These are phyloP conservation scores for Morpho helenor DNA, from an alignment of 2,888 invertebrate species.

Conservation along the genomic window DNA sequence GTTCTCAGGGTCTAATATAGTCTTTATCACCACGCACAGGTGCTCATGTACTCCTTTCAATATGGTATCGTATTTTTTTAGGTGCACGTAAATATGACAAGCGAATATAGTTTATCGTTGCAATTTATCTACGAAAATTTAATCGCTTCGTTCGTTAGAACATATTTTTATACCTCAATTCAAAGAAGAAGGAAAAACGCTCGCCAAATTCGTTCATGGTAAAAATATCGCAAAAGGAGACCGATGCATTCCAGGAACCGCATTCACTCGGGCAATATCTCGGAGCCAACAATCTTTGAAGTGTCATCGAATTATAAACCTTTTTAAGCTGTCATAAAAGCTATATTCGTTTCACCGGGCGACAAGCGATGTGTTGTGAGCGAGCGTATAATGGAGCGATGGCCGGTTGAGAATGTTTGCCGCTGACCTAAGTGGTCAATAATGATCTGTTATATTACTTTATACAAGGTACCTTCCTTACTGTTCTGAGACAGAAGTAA, in stretches of 20 bases:
- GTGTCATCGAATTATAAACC: constrained; percentile 42
- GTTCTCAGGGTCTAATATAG: constrained; percentile 15
- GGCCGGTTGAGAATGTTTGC: constrained; percentile 74
- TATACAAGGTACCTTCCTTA: constrained; percentile 56
- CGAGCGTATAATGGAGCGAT: constrained; percentile 50
- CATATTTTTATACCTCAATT: constrained; percentile 3
- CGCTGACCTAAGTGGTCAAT: constrained; percentile 73
- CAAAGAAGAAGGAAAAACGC: constrained; percentile 40
- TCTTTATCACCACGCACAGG: constrained; percentile 18
- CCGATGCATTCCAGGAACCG: constrained; percentile 74
- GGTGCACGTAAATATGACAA: not conserved
- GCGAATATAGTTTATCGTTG: not conserved
- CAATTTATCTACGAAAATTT: too few relatives aligned
- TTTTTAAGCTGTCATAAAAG: constrained; percentile 34
- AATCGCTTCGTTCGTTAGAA: not conserved
- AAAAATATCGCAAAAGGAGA: constrained; percentile 68
- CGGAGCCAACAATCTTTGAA: constrained; percentile 28
- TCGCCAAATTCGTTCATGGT: constrained; percentile 50
- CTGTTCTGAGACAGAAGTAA: constrained; percentile 46
- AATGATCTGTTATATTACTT: constrained; percentile 70
- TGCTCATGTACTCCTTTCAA: constrained; percentile 12
- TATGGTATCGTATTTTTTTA: not conserved
- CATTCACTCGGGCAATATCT: constrained; percentile 63
- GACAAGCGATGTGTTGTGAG: constrained; percentile 27
- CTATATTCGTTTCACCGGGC: constrained; percentile 40